Percentiles rank a stretch among this genome's conserved stretches.
These are phyloP conservation scores for Cyprinodon variegatus DNA, from an alignment of 2,113 vertebrate species.

Conservation along the genomic window DNA sequence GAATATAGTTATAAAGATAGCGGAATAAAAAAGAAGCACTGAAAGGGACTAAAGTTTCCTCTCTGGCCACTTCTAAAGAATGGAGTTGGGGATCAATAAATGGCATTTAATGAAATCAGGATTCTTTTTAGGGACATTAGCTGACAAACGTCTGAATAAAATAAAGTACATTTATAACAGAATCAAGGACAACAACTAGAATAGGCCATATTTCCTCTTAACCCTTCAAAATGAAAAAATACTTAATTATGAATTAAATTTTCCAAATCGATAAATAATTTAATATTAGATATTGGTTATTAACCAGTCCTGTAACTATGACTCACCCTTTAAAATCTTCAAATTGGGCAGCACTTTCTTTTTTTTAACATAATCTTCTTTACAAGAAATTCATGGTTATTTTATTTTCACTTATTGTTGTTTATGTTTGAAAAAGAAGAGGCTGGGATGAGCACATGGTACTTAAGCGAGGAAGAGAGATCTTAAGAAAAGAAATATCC, in stretches of 20 bases:
- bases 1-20: too few species aligned
- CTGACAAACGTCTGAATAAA: too few species aligned
- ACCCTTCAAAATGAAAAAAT: not conserved
- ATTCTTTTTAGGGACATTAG: not conserved
- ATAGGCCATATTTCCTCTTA: not conserved
- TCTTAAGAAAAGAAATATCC: slow-evolving; percentile 61
- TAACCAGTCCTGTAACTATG: not conserved
- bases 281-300: slow-evolving; percentile 28
- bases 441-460: not conserved
- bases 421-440: slow-evolving; percentile 19
- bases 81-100: too few species aligned
- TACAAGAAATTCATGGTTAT: not conserved
- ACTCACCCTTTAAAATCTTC: not conserved
- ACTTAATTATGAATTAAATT: slow-evolving; percentile 6
- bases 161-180: too few species aligned
- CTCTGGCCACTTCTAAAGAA: too few species aligned
- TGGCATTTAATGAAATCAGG: not conserved
- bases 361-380: slow-evolving; percentile 11
- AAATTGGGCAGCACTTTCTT: not conserved
- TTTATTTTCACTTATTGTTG: slow-evolving; percentile 18
- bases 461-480: not conserved
- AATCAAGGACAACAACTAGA: too few species aligned
- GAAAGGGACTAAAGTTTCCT: too few species aligned
- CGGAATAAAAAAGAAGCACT: too few species aligned
- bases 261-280: slow-evolving; percentile 29